Evolutionary conservation across 2,797 vertebrate genomes (phyloP), one percentile per base, ranked within the genome.

Genomic region (Falco columbarius): DNA sequence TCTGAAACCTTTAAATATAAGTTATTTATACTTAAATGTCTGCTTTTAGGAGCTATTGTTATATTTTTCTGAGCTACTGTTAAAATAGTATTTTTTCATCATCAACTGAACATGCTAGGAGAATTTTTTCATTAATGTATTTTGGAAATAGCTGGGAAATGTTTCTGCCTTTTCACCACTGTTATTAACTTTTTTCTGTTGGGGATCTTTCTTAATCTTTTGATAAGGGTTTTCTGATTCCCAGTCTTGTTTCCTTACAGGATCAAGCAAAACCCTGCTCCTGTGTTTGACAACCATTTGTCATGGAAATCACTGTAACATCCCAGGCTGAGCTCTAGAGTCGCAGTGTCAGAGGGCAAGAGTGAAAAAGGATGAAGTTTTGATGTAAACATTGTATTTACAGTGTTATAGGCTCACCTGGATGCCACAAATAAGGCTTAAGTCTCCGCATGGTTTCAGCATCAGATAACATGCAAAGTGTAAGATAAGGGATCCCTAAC

Each of bases 161-260:
- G 5, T 8, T 86, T 67, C 72, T 85, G 13, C 34, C 16, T 87
- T 94, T 85, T 91, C 18, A 44, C 36, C 63, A 3, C 9, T 46
- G 7, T 15, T 86, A 38, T 8, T 81, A 13, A 11, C 44, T 36
- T 56, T 42, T 62, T 66, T 56, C 36, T 32, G 19, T 71, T 58
- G 14, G 19, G 58, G 14, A 73, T 18, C 12, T 44, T 66, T n/a
- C 40, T 49, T 85, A 34, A 40, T 73, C 6, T 80, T 94, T 70
- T 80, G 19, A 18, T 55, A 75, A 34, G 40, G 4, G 1, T 76
- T 82, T 93, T 80, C 47, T 82, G 26, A n/a, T 68, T 85, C 10
- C 8, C 13, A 30, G 32, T 47, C 42, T 73, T 2, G 0, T 8
- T 55, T 92, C 49, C n/a, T 83, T 2, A 1, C 10, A 40, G 22